Base-by-base conservation (phyloP, 2,797 vertebrate species). In the Melanogrammus aeglefinus region DNA sequence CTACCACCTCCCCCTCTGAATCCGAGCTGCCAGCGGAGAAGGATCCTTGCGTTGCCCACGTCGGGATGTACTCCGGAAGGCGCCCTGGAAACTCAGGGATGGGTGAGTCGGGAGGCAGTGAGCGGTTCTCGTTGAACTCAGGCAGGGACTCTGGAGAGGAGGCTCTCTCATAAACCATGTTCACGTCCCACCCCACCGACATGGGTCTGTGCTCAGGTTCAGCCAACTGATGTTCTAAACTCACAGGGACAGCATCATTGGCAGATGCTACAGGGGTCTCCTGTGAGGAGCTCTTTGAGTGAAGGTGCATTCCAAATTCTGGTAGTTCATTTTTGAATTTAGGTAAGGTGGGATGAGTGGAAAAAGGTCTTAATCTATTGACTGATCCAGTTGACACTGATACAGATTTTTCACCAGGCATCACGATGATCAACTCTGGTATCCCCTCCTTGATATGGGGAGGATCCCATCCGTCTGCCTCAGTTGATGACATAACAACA, bases 81-180 rank as follows among this genome's bases (percentile, higher is more conserved):
- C 66, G 80, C 1, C 66, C 71, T 18, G 78, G 2, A 81, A 90
- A 92, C 75, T 91, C 91, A 79, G 89, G 91, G 16, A 92, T 57
- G 3, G 92, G 89, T 3, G 91, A 93, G 82, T 93, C 92, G 71
- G 92, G 90, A 82, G 92, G 92, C 3, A 94, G 82, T 0, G 82
- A 77, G 69, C 87, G 86, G 72, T 81, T 87, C 57, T 86, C 81
- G 47, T 82, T 79, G 0, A 88, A 74, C 38, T 91, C 91, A 13
- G 38, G 51, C 79, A 86, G n/a, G 0, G 92, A 93, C 66, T 92
- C 91, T 76, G 91, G 90, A 81, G 92, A 93, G 41, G 86, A 90
- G 3, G 85, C 76, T 85, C 88, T 91, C 51, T 73, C 75, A 3
- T 88, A 85, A 77, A 12, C 21, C 14, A 85, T 75, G 70, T 74